Percentiles rank a stretch among this genome's conserved stretches.
phyloP scores from a whole-genome alignment of 2,113 vertebrate species.

The Marcusenius ussheri region DNA sequence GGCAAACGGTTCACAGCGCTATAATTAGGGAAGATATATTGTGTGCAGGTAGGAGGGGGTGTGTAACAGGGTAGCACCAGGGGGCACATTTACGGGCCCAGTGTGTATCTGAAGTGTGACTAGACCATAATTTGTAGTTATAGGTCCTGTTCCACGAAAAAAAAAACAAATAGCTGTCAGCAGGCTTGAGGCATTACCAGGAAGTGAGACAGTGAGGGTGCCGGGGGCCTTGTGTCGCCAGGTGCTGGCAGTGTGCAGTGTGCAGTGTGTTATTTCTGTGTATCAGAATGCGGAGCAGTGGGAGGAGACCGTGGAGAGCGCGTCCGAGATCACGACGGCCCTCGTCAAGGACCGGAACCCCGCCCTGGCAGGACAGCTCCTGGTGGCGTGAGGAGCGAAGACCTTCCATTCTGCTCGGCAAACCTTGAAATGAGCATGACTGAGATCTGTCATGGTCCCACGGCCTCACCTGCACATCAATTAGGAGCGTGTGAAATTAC shows the following conservation, averaged over 20 bases:
- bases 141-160: not conserved
- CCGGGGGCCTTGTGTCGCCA: not conserved
- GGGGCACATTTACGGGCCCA: not conserved
- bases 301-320: slow-evolving; percentile 44
- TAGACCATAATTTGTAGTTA: not conserved
- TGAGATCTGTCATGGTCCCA: not conserved
- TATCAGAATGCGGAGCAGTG: slow-evolving; percentile 46
- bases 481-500: not conserved
- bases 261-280: slow-evolving; percentile 2
- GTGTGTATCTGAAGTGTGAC: not conserved
- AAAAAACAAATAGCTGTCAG: not conserved
- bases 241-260: not conserved
- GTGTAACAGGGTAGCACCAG: not conserved
- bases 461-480: not conserved
- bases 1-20: not conserved
- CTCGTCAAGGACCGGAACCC: slow-evolving; percentile 56
- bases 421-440: not conserved
- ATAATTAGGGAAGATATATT: slow-evolving; percentile 1
- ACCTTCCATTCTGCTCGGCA: not conserved
- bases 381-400: slow-evolving; percentile 48
- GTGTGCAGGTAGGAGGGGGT: not conserved
- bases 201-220: not conserved
- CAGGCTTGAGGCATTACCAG: not conserved
- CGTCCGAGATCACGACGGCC: slow-evolving; percentile 43
- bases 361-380: slow-evolving; percentile 57